Percentiles rank a stretch among this genome's conserved stretches.
Conservation (phyloP, 64 coral and sea anemone species). For the Stichodactyla mertensii region DNA sequence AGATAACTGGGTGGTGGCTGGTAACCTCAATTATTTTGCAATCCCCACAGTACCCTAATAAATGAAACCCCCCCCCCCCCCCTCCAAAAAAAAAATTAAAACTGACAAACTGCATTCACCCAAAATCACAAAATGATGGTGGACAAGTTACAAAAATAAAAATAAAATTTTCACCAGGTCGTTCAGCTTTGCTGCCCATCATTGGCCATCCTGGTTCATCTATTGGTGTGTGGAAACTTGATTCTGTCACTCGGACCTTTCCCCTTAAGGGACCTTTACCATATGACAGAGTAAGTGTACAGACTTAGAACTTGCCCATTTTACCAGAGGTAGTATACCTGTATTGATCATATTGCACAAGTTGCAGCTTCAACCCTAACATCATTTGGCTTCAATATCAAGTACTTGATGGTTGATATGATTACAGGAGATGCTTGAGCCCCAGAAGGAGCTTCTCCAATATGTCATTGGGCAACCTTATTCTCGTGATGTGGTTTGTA, state of each 20-base stretch:
- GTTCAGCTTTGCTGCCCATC: slow-evolving; percentile 68
- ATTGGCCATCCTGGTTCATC: slow-evolving; percentile 92
- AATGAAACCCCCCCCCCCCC: too few species aligned
- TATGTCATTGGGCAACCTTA: slow-evolving; percentile 83
- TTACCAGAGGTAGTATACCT: too few species aligned
- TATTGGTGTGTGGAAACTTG: slow-evolving; percentile 84
- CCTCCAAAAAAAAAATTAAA: too few species aligned
- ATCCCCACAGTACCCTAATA: too few species aligned
- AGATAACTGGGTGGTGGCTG: too few species aligned
- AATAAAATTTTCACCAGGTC: slow-evolving; percentile 37
- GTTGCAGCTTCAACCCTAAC: too few species aligned
- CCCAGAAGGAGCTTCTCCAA: slow-evolving; percentile 73
- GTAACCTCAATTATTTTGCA: too few species aligned
- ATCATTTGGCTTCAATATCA: not conserved
- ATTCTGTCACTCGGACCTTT: slow-evolving; percentile 77
- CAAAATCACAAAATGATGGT: too few species aligned
- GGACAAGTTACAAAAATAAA: not conserved
- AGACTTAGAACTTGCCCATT: too few species aligned
- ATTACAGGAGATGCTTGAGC: slow-evolving; percentile 63
- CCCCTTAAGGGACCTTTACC: slow-evolving; percentile 83
- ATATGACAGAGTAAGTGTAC: slow-evolving; percentile 64
- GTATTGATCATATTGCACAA: too few species aligned
- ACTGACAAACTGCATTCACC: too few species aligned
- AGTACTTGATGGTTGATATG: not conserved
- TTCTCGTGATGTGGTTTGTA: slow-evolving; percentile 80